These are phyloP conservation scores for Drosophila meridionalis DNA, from an alignment of 2,888 invertebrate species.

Conservation along the genomic window DNA sequence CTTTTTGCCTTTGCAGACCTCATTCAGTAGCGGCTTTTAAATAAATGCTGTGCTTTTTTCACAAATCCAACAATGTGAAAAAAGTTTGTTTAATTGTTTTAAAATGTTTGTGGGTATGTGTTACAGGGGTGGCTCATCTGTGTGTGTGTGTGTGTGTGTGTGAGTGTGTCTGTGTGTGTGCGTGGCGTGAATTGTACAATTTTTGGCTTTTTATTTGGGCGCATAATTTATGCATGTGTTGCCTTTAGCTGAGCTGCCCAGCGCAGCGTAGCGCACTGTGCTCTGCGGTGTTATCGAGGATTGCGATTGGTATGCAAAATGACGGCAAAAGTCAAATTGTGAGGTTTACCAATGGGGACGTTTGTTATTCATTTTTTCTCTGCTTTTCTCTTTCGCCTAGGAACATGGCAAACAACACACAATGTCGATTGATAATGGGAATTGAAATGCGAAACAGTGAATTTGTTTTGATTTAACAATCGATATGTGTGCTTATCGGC, in stretches of 20 bases:
- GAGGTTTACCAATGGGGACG: conserved; percentile 16
- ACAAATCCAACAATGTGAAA: conserved; percentile 28
- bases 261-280: conserved; percentile 2
- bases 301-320: conserved; percentile 38
- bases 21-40: conserved; percentile 44
- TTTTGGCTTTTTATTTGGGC: conserved; percentile 48
- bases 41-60: conserved; percentile 57
- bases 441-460: conserved; percentile 15
- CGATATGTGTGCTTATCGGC: conserved; percentile 20
- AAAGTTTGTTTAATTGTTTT: conserved; percentile 67
- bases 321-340: conserved; percentile 49
- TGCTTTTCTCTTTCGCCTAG: not conserved
- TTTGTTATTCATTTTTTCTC: conserved; percentile 2
- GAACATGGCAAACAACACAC: not conserved
- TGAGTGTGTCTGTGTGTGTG: not conserved
- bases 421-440: conserved; percentile 1
- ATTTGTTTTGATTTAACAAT: conserved; percentile 38
- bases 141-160: not conserved
- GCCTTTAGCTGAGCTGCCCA: conserved; percentile 40
- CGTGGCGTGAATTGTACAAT: conserved; percentile 18
- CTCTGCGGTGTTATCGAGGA: conserved; percentile 33
- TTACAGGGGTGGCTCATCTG: not conserved
- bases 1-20: conserved; percentile 1
- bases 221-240: conserved; percentile 58
- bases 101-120: conserved; percentile 52